Evolutionary conservation across 2,888 invertebrate genomes (phyloP).

Genomic region (Scaptomyza polygonia): DNA sequence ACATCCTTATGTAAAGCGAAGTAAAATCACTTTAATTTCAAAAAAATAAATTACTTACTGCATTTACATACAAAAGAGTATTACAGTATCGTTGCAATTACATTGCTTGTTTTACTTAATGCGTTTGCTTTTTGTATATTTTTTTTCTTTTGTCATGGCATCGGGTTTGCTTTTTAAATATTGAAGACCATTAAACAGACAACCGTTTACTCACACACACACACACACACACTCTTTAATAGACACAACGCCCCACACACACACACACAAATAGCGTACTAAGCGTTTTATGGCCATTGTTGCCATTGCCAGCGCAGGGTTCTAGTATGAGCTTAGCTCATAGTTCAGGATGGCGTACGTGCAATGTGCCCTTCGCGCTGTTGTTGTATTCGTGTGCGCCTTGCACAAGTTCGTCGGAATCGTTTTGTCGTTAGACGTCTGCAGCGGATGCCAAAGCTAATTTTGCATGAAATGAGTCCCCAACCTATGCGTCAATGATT

Average conservation of each 20-base stretch:
- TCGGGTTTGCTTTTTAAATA: constrained; percentile 65
- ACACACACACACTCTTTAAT: not conserved
- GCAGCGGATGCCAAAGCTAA: constrained; percentile 72
- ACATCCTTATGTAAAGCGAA: not conserved
- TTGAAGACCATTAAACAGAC: constrained; percentile 68
- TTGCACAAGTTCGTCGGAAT: constrained; percentile 46
- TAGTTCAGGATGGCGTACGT: constrained; percentile 17
- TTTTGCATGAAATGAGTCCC: constrained; percentile 76
- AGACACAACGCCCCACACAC: not conserved
- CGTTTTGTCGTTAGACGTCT: constrained; percentile 69
- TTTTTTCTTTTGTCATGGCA: constrained; percentile 35
- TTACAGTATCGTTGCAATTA: constrained; percentile 30
- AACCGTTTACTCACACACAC: constrained; percentile 15
- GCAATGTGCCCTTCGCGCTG: constrained; percentile 8
- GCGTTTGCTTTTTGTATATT: constrained; percentile 35
- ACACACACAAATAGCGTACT: constrained; percentile 18
- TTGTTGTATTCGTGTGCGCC: constrained; percentile 47
- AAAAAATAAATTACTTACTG: not conserved
- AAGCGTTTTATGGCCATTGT: constrained; percentile 66
- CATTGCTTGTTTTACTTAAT: constrained; percentile 32
- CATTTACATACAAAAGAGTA: constrained; percentile 19
- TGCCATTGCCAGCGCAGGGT: constrained; percentile 12
- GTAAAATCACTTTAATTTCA: not conserved
- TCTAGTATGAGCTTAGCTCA: constrained; percentile 39
- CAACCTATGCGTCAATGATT: constrained; percentile 63